phyloP scores from a whole-genome alignment of 2,888 invertebrate genomes.

The Plagodis dolabraria region DNA sequence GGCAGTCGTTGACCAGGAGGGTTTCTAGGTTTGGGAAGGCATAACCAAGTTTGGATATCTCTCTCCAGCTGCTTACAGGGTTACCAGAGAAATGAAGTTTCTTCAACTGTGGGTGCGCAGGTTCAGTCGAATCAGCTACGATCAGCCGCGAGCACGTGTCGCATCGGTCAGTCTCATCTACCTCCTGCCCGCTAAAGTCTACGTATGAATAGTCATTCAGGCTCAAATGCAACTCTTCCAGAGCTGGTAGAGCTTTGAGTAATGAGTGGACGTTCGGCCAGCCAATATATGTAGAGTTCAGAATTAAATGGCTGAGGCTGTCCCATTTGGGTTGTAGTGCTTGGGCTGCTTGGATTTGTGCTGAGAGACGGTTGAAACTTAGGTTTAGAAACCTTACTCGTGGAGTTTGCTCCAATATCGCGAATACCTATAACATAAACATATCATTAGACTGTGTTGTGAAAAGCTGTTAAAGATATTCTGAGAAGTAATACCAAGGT shows the following conservation, averaged over 20 bases:
- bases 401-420: constrained; percentile 94
- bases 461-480: constrained; percentile 3
- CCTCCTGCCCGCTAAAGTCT: constrained; percentile 83
- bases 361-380: constrained; percentile 93
- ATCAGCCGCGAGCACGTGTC: constrained; percentile 73
- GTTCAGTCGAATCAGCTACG: constrained; percentile 60
- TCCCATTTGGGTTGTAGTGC: constrained; percentile 80
- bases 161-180: constrained; percentile 68
- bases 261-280: constrained; percentile 93
- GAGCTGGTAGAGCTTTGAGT: constrained; percentile 89
- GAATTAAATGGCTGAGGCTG: constrained; percentile 90
- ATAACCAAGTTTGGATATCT: constrained; percentile 92
- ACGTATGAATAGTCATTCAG: constrained; percentile 94
- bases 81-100: constrained; percentile 95
- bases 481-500: constrained; percentile 31
- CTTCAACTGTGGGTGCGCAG: constrained; percentile 88
- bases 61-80: constrained; percentile 92
- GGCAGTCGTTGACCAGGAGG: constrained; percentile 94
- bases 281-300: constrained; percentile 94
- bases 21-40: constrained; percentile 94
- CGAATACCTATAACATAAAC: constrained; percentile 87
- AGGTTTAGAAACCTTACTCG: constrained; percentile 95
- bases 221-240: constrained; percentile 96
- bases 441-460: not conserved
- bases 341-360: constrained; percentile 86